Conservation (phyloP, 53 echinoderm and acorn worm genomes). For the Holothuria leucospilota region DNA sequence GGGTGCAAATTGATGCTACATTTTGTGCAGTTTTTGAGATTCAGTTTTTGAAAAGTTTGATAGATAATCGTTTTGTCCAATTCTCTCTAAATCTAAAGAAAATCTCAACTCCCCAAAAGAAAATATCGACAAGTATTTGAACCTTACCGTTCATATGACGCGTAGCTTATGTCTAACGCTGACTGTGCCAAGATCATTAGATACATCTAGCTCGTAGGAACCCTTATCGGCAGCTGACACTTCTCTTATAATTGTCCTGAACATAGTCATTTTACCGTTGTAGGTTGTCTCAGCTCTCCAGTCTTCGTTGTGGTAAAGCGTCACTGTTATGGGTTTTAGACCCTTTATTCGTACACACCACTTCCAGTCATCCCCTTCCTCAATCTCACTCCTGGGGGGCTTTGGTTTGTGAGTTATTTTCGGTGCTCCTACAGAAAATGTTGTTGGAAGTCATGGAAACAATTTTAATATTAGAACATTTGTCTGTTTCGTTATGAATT, state of each 20-base stretch:
- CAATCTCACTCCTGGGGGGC: neutral
- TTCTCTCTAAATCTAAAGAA: no score
- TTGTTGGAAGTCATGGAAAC: no score
- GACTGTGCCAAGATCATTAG: neutral
- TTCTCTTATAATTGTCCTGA: neutral
- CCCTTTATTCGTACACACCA: slow-evolving; percentile 13
- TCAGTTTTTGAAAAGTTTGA: no score
- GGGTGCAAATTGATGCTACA: no score
- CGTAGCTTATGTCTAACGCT: neutral
- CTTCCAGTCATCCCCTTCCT: slow-evolving; percentile 11
- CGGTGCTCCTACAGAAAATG: neutral
- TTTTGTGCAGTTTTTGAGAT: no score
- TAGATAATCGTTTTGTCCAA: no score
- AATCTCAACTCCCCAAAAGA: no score
- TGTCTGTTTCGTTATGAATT: no score
- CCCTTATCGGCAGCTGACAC: neutral
- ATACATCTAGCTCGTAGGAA: neutral
- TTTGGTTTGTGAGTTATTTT: neutral
- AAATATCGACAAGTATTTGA: no score
- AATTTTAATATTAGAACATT: no score
- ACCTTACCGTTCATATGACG: neutral
- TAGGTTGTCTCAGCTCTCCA: neutral
- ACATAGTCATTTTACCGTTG: slow-evolving; percentile 19
- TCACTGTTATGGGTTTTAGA: slow-evolving; percentile 1
- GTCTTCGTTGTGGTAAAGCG: neutral